These are phyloP conservation scores for Limosa lapponica DNA, from an alignment of 2,797 vertebrate species.

Conservation along the genomic window DNA sequence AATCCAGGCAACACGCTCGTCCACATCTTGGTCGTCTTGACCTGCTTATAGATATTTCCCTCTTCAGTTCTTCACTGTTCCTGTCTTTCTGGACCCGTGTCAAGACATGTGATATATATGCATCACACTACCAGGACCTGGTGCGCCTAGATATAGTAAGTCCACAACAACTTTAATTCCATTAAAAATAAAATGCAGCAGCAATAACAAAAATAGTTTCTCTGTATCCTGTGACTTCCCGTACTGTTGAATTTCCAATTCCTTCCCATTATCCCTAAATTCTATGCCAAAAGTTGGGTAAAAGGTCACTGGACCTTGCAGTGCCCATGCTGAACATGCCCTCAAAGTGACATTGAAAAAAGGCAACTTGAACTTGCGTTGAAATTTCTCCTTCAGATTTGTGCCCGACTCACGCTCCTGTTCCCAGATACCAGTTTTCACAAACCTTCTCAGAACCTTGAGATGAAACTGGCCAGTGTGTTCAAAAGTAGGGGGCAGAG, in stretches of 20 bases:
- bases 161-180: background rate
- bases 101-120: background rate
- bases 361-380: background rate
- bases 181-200: background rate
- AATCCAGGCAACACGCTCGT: background rate
- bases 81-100: background rate
- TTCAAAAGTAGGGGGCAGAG: background rate
- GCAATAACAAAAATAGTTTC: background rate
- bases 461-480: background rate
- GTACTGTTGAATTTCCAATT: background rate
- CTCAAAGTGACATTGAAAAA: background rate
- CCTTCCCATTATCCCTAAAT: background rate
- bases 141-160: background rate
- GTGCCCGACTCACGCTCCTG: background rate
- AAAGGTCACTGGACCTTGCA: background rate
- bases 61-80: background rate
- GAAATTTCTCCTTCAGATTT: background rate
- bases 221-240: background rate
- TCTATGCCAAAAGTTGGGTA: background rate
- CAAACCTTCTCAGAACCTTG: background rate
- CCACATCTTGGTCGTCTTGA: background rate
- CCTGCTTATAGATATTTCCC: background rate
- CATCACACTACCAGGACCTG: background rate
- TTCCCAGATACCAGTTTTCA: background rate
- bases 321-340: background rate